These are phyloP conservation scores for Pantelozetes paolii DNA, from an alignment of 2,888 invertebrate genomes.

Conservation along the genomic window DNA sequence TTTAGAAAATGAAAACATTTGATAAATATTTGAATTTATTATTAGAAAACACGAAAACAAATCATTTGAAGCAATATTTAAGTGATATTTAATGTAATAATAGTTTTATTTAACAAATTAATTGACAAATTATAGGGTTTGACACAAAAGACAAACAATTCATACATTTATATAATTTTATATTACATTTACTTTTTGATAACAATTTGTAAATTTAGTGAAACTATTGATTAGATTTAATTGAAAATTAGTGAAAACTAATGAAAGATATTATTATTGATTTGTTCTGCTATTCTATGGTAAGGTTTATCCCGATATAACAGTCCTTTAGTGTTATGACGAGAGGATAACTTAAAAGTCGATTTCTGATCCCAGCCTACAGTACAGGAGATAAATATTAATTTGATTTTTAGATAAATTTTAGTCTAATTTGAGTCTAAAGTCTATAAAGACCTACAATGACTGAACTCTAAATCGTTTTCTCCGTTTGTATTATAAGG, in stretches of 20 bases:
- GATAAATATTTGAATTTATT: no score
- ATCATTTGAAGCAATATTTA: no score
- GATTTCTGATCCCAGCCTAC: slow-evolving; percentile 26
- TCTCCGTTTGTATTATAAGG: slow-evolving; percentile 35
- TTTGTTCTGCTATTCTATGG: slow-evolving; percentile 7
- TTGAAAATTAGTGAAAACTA: neutral
- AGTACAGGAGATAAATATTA: slow-evolving; percentile 8
- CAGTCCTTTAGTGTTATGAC: slow-evolving; percentile 23
- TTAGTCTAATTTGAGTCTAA: neutral
- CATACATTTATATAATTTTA: no score
- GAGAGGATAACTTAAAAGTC: slow-evolving; percentile 24
- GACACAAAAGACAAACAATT: no score
- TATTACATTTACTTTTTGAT: no score
- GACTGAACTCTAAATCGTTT: slow-evolving; percentile 15
- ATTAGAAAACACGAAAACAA: no score
- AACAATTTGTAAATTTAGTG: neutral
- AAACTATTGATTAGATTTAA: slow-evolving; percentile 4
- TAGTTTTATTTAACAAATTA: no score
- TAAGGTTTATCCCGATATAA: slow-evolving; percentile 22
- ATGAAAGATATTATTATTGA: slow-evolving; percentile 23
- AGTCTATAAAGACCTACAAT: slow-evolving; percentile 29
- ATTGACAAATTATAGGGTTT: no score
- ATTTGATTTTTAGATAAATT: slow-evolving; percentile 5
- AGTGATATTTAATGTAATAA: no score
- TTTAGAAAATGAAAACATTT: no score